A percentile compares a stretch with the other conserved stretches of the same genome.
Conservation (phyloP, 2,113 vertebrate species). For the Ailuropoda melanoleuca region DNA sequence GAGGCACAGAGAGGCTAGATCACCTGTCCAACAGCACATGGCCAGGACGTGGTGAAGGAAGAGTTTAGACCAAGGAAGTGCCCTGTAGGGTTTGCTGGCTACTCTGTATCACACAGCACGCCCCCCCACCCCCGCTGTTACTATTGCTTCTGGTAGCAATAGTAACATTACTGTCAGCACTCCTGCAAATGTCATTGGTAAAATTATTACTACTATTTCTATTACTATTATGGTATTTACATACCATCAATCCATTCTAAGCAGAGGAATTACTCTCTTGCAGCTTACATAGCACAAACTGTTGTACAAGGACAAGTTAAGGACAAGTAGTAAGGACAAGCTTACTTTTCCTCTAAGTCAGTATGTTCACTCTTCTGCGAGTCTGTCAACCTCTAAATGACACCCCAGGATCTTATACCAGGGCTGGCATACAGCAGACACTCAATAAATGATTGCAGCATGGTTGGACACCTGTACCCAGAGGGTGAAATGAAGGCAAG, state of each 20-base stretch:
- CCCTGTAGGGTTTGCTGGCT: fast-evolving
- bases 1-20: no score
- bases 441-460: background rate
- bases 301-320: fast-evolving
- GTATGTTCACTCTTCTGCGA: fast-evolving
- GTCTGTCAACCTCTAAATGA: background rate
- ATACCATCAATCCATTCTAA: background rate
- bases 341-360: background rate
- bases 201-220: no score
- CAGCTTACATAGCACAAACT: fast-evolving
- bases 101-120: no score
- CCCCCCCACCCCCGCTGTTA: background rate
- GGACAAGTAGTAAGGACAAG: background rate
- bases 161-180: fast-evolving
- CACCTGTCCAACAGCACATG: background rate
- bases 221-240: no score
- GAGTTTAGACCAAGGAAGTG: background rate
- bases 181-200: fast-evolving
- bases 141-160: fast-evolving
- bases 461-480: background rate
- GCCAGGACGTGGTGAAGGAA: fast-evolving
- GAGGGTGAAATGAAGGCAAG: background rate
- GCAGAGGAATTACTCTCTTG: background rate
- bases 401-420: no score
- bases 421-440: background rate